Evolutionary conservation across 64 coral and sea anemone genomes (phyloP), one percentile per base, ranked within the genome.

Genomic region (Anthopleura sola): DNA sequence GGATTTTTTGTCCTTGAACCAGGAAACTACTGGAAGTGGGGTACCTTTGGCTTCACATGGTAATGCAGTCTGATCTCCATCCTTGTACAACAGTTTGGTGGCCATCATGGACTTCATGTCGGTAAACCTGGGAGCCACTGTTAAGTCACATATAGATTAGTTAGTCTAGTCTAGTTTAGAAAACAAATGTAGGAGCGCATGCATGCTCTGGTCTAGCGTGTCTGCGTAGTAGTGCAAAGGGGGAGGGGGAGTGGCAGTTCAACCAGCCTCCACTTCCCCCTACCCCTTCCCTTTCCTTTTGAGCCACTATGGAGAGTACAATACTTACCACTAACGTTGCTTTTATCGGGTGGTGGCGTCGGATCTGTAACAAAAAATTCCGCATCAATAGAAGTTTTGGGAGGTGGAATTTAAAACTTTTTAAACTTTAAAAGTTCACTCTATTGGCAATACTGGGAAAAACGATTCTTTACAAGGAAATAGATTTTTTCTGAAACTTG

Each of bases 1-100:
- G 4, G 31, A 28, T 64, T 85, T 44, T 46, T 68, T 86, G 28
- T 89, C 51, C 85, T 94, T 94, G 75, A 83, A 89, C 95, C 95
- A 98, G 17, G 51, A 80, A 53, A 98, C 60, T 26, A 58, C 29
- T 26, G 89, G 95, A 3, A 12, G 1, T 14, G 95, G 95, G 16
- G 1, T 24, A 13, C 95, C 95, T 34, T 20, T 62, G 21, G 92
- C 95, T 13, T 86, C 86, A 29, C 92, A 97, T 3, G 29, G 60
- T 19, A 97, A 32, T 12, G n/a, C n/a, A 26, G 81, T 69, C 29
- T 55, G 93, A 1, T 78, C 86, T 13, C 91, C 87, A 15, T 39
- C 82, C 5, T 48, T 80, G 13, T 48, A 79, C 16, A 49, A 37
- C 6, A 4, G 19, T 23, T 58, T 6, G 37, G 34, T 57, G 17